Conservation (phyloP, 2,113 vertebrate species). For the Genyomyrus donnyi region DNA sequence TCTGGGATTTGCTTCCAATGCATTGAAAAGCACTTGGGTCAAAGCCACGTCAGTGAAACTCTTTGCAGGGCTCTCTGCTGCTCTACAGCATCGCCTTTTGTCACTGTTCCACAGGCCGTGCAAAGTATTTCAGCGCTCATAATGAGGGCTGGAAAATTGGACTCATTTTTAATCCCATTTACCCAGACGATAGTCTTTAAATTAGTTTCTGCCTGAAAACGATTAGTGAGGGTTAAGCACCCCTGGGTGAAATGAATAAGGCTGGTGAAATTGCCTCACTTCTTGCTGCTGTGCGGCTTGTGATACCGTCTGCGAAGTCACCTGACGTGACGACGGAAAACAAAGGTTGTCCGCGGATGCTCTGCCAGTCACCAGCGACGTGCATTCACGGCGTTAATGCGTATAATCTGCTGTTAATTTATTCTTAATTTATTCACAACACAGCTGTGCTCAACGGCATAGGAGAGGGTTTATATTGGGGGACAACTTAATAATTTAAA, state of each 20-base stretch:
- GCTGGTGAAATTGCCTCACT: slow-evolving; percentile 1
- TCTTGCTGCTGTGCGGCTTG: background rate
- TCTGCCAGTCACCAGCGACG: background rate
- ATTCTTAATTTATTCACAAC: background rate
- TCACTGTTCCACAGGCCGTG: background rate
- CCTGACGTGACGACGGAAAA: background rate
- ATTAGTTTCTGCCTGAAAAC: slow-evolving; percentile 22
- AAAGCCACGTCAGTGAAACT: background rate
- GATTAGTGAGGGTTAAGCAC: slow-evolving; percentile 7
- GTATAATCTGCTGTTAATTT: background rate
- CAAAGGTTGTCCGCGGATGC: background rate
- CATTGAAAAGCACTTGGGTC: background rate
- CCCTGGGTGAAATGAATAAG: slow-evolving; percentile 9
- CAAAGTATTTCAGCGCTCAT: slow-evolving; percentile 4
- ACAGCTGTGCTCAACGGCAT: background rate
- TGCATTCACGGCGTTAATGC: background rate
- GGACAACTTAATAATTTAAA: background rate
- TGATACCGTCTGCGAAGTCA: background rate
- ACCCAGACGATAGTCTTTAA: slow-evolving; percentile 22
- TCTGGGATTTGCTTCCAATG: background rate
- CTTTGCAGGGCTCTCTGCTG: background rate
- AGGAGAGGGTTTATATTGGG: background rate
- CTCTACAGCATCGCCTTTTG: background rate
- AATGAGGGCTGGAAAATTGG: slow-evolving; percentile 6
- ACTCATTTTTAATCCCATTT: slow-evolving; percentile 21